A percentile compares a stretch with the other conserved stretches of the same genome.
Conservation (phyloP, 2,888 invertebrate species). For the Polylopha cassiicola region DNA sequence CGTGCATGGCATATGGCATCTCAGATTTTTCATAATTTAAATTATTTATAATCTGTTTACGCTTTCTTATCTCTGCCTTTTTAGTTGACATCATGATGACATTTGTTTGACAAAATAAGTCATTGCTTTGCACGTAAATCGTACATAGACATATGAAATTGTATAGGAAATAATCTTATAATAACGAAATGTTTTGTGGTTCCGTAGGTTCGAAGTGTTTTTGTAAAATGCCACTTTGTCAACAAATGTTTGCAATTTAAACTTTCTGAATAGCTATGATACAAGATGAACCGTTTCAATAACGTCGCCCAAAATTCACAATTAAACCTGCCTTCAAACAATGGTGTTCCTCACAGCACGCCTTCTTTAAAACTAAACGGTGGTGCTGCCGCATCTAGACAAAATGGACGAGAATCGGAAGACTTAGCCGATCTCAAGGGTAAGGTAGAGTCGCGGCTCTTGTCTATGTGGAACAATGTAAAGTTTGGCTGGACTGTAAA, state of each 20-base stretch:
- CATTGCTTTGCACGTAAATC: constrained; percentile 10
- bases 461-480: constrained; percentile 95
- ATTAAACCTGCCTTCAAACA: constrained; percentile 37
- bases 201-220: constrained; percentile 1
- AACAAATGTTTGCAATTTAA: constrained; percentile 10
- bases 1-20: too few species aligned
- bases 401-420: constrained; percentile 55
- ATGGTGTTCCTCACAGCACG: constrained; percentile 38
- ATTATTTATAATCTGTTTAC: too few species aligned
- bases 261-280: background rate
- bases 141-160: constrained; percentile 6
- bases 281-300: constrained; percentile 53
- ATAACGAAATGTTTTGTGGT: constrained; percentile 16
- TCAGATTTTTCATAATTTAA: too few species aligned
- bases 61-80: too few species aligned
- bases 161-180: constrained; percentile 10
- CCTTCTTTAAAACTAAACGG: constrained; percentile 39
- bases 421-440: constrained; percentile 79
- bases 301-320: constrained; percentile 46
- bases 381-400: constrained; percentile 44
- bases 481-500: constrained; percentile 92
- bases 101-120: background rate
- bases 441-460: constrained; percentile 87
- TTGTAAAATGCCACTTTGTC: constrained; percentile 4
- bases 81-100: constrained; percentile 9